Percentiles rank a stretch among this genome's conserved stretches.
Conservation (phyloP, 2,797 vertebrate species). For the Peromyscus attwateri region DNA sequence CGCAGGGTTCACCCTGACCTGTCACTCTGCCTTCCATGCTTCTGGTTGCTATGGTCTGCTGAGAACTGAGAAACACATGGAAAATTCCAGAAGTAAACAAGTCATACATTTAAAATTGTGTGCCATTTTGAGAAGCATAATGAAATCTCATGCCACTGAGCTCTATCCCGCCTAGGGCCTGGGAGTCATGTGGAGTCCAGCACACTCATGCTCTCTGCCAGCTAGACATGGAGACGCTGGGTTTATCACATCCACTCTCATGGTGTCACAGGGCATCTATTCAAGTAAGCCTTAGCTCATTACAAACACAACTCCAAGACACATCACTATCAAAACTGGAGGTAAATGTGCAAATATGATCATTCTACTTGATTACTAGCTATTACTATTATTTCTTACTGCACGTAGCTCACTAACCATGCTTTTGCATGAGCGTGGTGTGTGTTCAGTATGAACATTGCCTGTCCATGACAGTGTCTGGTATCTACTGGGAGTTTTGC, state of each 20-base stretch:
- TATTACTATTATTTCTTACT: background rate
- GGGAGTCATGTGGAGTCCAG: background rate
- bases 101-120: background rate
- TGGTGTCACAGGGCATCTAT: background rate
- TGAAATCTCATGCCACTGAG: too few relatives aligned
- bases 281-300: background rate
- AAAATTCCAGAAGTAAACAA: background rate
- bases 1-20: background rate
- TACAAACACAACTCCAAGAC: too few relatives aligned
- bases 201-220: background rate
- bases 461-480: background rate
- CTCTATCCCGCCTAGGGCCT: background rate
- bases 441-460: too few relatives aligned
- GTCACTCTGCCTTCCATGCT: background rate
- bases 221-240: fast-evolving
- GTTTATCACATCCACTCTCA: too few relatives aligned
- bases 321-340: too few relatives aligned
- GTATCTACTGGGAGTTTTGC: background rate
- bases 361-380: background rate
- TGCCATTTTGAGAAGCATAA: background rate
- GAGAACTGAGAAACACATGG: background rate
- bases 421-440: background rate
- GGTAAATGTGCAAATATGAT: too few relatives aligned
- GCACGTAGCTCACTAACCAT: background rate
- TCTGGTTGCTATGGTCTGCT: background rate